Evolutionary conservation across 1,140 invertebrate species (phyloP).

Genomic region (Callitettix versicolor): DNA sequence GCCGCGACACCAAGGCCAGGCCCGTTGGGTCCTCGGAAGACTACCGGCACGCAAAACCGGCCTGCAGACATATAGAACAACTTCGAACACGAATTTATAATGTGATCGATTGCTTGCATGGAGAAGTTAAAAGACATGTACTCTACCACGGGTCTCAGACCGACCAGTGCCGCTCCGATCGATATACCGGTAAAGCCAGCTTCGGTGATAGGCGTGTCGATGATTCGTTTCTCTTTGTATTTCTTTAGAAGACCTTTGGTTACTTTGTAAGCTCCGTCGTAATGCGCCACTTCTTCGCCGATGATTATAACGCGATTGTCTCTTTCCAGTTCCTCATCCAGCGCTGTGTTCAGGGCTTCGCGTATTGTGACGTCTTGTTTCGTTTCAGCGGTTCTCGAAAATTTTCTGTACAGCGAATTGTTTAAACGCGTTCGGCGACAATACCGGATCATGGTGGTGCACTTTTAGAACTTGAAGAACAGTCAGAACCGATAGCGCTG

Average conservation of each 20-base stretch:
- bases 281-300: constrained; percentile 95
- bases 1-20: constrained; percentile 90
- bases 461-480: too few species aligned
- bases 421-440: too few species aligned
- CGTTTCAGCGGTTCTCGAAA: too few species aligned
- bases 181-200: constrained; percentile 93
- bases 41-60: constrained; percentile 78
- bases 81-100: constrained; percentile 96
- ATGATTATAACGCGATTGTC: constrained; percentile 90
- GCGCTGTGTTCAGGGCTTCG: constrained; percentile 90
- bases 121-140: constrained; percentile 99
- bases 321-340: constrained; percentile 92
- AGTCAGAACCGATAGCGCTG: too few species aligned
- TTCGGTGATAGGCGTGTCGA: constrained; percentile 98
- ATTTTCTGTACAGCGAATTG: too few species aligned
- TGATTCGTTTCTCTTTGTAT: constrained; percentile 90
- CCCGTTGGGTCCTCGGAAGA: constrained; percentile 98
- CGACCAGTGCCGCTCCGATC: constrained; percentile 90
- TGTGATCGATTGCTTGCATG: constrained; percentile 99
- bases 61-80: constrained; percentile 99
- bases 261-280: constrained; percentile 95
- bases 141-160: constrained; percentile 89
- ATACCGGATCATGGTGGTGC: too few species aligned
- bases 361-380: constrained; percentile 44
- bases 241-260: constrained; percentile 92